Base-by-base conservation (phyloP, 2,113 vertebrate species). In the Podarcis cretensis region DNA sequence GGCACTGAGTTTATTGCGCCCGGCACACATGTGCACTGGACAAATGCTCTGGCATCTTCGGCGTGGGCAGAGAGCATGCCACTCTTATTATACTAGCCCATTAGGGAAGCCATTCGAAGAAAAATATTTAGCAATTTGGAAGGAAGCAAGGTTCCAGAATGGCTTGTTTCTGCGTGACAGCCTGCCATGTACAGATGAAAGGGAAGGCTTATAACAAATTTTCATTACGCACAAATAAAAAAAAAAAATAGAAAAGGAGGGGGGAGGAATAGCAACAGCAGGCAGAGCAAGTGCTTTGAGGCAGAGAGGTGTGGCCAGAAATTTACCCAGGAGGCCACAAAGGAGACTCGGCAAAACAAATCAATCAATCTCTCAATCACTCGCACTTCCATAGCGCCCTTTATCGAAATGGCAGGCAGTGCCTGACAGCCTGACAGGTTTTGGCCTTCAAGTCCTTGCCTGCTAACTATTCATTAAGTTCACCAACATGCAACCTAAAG, bases 91-190 rank as follows among this genome's bases (percentile, higher is more conserved):
- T 97, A 96, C 95, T 40, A 71, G 95, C 95, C 96, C 97, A 96
- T 97, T 96, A 97, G 97, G 97, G 96, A 97, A 97, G 97, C 96
- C 95, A 97, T 97, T 97, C 96, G 96, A 96, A 97, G 97, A 95
- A 97, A 97, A 97, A 96, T 94, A 96, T 95, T 97, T 96, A 97
- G 96, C 95, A 95, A 97, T 97, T 97, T 97, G 97, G 97, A 97
- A 96, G 93, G 96, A 95, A 97, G 95, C 89, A 91, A 95, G 95
- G 94, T 92, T 96, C 94, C 95, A 89, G 95, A 97, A 97, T 96
- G 95, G 96, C 96, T 96, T 91, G 87, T 95, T 97, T 97, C 95
- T 96, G 93, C 90, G 95, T 97, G 97, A 97, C 97, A 97, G 96
- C 95, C 96, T 97, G 97, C 96, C 95, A 96, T 91, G 93, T 95